Base-by-base conservation (phyloP, 2,113 vertebrate species). In the Pterophyllum scalare region DNA sequence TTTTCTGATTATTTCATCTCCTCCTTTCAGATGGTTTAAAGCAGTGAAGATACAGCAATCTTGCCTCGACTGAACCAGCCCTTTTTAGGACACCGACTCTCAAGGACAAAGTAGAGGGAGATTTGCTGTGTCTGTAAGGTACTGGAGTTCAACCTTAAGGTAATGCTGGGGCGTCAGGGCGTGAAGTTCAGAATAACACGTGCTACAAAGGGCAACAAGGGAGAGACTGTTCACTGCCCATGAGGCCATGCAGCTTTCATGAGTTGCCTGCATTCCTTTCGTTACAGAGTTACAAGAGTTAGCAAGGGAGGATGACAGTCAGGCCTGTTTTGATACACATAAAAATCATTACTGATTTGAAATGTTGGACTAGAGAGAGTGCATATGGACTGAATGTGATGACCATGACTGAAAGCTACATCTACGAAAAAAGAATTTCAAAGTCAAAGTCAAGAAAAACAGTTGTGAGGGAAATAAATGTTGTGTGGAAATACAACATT, bases 161-260 rank as follows among this genome's bases (percentile, higher is more conserved):
- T 60, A 91, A 87, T 28, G 54, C 67, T 72, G 74, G 74, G 80
- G 86, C 60, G 15, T 74, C 85, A 85, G 87, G 79, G 88, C 67
- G 67, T 92, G 82, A 91, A 87, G 87, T 92, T 90, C 85, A 93
- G 64, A 75, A 81, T 80, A 88, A 90, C 91, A 90, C 70, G 58
- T 82, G 91, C 59, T 89, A 65, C 57, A 88, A 83, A 87, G 86
- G 84, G 83, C 81, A 89, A 81, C 81, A 15, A 85, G 62, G 81
- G 80, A 81, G 80, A 83, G 57, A 77, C 77, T 88, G 91, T 87
- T 92, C 80, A 91, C 77, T 79, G 85, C 75, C 65, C 79, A 33
- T 85, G 33, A 87, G 85, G 74, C 70, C 70, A 46, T 78, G 80
- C 49, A 85, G 83, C 49, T 74, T 87, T 80, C 78, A 82, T 10